These are phyloP conservation scores for Brachyptera putata DNA, from an alignment of 2,888 invertebrate species.

Conservation along the genomic window DNA sequence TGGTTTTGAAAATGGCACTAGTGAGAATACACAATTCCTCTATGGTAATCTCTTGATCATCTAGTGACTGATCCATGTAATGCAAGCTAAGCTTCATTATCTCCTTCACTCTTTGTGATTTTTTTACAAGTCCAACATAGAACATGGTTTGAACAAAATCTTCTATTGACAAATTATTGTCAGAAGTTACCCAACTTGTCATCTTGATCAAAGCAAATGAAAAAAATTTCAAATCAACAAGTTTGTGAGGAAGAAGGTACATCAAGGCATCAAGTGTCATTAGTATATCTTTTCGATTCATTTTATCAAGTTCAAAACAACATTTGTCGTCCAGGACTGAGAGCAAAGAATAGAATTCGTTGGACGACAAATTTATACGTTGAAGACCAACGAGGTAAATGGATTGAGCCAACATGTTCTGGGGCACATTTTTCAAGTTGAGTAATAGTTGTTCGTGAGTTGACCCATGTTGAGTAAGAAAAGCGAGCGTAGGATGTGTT, in stretches of 20 bases:
- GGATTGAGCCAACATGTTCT: too few species aligned
- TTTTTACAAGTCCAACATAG: slow-evolving; percentile 40
- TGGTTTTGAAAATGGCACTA: slow-evolving; percentile 44
- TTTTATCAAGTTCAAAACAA: slow-evolving; percentile 36
- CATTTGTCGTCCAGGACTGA: slow-evolving; percentile 41
- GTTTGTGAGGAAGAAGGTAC: slow-evolving; percentile 39
- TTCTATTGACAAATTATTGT: not conserved
- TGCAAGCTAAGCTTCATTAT: not conserved
- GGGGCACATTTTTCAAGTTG: too few species aligned
- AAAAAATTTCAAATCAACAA: slow-evolving; percentile 41
- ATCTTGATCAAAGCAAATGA: slow-evolving; percentile 38
- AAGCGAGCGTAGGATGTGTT: too few species aligned
- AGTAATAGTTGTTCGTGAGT: too few species aligned
- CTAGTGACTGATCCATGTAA: not conserved
- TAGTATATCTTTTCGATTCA: slow-evolving; percentile 37
- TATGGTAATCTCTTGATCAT: slow-evolving; percentile 35
- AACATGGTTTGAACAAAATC: slow-evolving; percentile 43
- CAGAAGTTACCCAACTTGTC: not conserved
- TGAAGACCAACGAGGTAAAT: too few species aligned
- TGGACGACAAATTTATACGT: not conserved
- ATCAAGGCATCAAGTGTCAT: slow-evolving; percentile 40
- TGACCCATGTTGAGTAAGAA: too few species aligned
- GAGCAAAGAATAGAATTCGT: not conserved
- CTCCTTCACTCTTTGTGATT: not conserved
- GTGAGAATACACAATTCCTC: slow-evolving; percentile 45